Evolutionary conservation across 2,797 vertebrate species (phyloP).

Genomic region (Prunella strophiata): DNA sequence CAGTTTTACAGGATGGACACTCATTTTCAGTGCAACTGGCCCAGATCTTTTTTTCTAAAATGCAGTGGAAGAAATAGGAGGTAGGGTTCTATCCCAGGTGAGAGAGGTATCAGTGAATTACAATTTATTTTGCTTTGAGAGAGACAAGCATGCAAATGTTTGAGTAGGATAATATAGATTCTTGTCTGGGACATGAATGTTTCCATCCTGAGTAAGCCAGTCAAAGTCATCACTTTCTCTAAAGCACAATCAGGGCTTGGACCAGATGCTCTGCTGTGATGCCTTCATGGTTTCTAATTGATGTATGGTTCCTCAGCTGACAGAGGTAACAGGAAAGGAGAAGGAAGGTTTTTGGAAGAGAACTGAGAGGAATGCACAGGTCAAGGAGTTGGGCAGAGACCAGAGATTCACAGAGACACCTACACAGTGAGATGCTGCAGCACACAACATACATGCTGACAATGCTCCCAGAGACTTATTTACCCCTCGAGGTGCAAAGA

Average conservation of each 20-base stretch:
- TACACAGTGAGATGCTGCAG: rapidly evolving
- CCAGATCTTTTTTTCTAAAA: neutral
- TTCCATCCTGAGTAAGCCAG: neutral
- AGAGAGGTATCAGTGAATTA: neutral
- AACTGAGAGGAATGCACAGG: neutral
- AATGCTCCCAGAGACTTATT: rapidly evolving
- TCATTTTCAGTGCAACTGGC: neutral
- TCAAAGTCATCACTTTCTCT: neutral
- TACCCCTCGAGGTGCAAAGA: neutral
- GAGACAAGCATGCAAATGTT: rapidly evolving
- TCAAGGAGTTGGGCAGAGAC: neutral
- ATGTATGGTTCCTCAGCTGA: neutral
- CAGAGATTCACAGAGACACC: neutral
- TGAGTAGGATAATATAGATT: neutral
- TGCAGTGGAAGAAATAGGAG: rapidly evolving
- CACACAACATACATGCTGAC: rapidly evolving
- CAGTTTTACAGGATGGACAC: neutral
- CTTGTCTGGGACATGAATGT: neutral
- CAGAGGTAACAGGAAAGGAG: neutral
- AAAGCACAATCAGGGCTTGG: neutral
- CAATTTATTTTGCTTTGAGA: neutral
- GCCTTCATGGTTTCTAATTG: neutral
- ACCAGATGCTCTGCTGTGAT: neutral
- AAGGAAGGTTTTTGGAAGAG: neutral
- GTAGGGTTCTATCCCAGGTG: neutral